A percentile compares a stretch with the other conserved stretches of the same genome.
Conservation (phyloP, 2,113 vertebrate species). For the Misgurnus mizolepis region DNA sequence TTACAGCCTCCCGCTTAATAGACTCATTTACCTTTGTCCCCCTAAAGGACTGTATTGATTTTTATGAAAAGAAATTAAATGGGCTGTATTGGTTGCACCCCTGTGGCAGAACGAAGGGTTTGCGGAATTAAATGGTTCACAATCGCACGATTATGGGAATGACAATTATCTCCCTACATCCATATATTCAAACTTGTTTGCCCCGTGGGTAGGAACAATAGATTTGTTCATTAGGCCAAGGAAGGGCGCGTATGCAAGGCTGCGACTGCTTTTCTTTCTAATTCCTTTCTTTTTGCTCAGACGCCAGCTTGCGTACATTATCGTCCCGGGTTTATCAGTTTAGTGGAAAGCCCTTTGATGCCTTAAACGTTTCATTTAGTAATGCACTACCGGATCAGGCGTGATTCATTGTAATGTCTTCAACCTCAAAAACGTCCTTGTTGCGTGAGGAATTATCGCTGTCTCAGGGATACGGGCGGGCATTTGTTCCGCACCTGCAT, state of each 20-base stretch:
- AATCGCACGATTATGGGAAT: slow-evolving; percentile 62
- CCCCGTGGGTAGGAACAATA: slow-evolving; percentile 41
- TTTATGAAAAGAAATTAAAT: slow-evolving; percentile 64
- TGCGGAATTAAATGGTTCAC: slow-evolving; percentile 60
- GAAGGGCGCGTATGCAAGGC: slow-evolving; percentile 23
- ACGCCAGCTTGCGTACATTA: too few species aligned
- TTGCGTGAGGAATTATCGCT: slow-evolving; percentile 24
- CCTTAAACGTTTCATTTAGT: slow-evolving; percentile 42
- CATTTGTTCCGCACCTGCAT: slow-evolving; percentile 26
- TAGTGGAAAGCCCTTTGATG: slow-evolving; percentile 28
- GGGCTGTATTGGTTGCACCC: slow-evolving; percentile 43
- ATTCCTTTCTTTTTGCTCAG: neutral
- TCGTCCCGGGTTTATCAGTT: neutral
- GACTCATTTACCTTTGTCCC: slow-evolving; percentile 61
- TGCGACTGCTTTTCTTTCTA: neutral
- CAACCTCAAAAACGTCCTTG: slow-evolving; percentile 32
- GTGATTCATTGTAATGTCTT: slow-evolving; percentile 34
- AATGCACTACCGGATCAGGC: slow-evolving; percentile 1
- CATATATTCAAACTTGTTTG: slow-evolving; percentile 54
- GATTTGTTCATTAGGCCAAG: slow-evolving; percentile 36
- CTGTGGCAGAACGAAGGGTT: slow-evolving; percentile 49
- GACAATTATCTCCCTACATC: slow-evolving; percentile 52
- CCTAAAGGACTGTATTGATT: slow-evolving; percentile 66
- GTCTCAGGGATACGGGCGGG: slow-evolving; percentile 21
- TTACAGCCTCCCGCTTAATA: slow-evolving; percentile 62